Percentiles rank a stretch among this genome's conserved stretches.
Evolutionary conservation across 2,888 invertebrate genomes (phyloP).

Genomic region (Drosophila kokeensis): DNA sequence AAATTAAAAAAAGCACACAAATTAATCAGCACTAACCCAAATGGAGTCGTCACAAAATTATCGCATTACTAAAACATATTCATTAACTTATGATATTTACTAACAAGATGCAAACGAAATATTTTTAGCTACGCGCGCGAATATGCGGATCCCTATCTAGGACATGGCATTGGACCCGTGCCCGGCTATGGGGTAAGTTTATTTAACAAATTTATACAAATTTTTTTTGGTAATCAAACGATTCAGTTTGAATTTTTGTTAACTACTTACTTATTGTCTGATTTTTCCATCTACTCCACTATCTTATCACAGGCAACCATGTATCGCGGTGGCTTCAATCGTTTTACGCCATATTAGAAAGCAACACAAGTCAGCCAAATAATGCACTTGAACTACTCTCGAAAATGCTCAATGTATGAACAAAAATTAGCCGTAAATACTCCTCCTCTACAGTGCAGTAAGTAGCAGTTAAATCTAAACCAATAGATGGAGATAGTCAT

Average conservation of each 20-base stretch:
- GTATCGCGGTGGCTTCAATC: slow-evolving; percentile 97
- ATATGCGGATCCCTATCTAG: slow-evolving; percentile 96
- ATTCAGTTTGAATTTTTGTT: too few species aligned
- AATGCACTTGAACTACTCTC: slow-evolving; percentile 77
- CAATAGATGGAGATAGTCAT: slow-evolving; percentile 68
- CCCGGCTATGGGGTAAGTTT: slow-evolving; percentile 97
- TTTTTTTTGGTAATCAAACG: background rate
- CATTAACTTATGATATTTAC: slow-evolving; percentile 2
- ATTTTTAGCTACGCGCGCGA: slow-evolving; percentile 92
- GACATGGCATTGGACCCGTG: slow-evolving; percentile 97
- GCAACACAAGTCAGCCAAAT: slow-evolving; percentile 75
- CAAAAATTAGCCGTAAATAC: slow-evolving; percentile 71
- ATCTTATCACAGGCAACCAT: slow-evolving; percentile 90
- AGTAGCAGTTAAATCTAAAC: slow-evolving; percentile 69
- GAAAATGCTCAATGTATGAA: slow-evolving; percentile 77
- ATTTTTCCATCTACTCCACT: slow-evolving; percentile 1
- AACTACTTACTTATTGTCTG: background rate
- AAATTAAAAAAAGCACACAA: slow-evolving; percentile 3
- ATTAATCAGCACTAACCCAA: slow-evolving; percentile 20
- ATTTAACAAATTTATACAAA: background rate
- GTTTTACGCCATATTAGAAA: slow-evolving; percentile 95
- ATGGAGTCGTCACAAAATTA: slow-evolving; percentile 38
- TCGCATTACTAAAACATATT: slow-evolving; percentile 18
- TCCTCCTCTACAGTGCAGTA: slow-evolving; percentile 69
- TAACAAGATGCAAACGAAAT: slow-evolving; percentile 54